These are phyloP conservation scores for Cyprinodon tularosa DNA, from an alignment of 2,113 vertebrate genomes.

Conservation along the genomic window DNA sequence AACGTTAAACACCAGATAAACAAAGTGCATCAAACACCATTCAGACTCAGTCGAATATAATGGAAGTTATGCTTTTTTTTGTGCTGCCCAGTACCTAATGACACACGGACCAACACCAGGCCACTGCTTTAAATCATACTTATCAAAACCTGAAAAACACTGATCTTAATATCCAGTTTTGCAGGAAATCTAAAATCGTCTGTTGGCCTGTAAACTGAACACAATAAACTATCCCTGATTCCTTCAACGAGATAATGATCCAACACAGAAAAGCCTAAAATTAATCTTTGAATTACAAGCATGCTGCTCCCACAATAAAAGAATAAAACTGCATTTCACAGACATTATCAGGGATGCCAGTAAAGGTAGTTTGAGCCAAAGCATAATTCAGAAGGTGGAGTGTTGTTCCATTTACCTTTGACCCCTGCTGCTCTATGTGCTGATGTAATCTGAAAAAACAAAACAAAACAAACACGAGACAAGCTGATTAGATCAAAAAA, in stretches of 20 bases:
- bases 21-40: too few species aligned
- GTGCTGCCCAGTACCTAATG: too few species aligned
- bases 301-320: neutral
- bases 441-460: constrained; percentile 83
- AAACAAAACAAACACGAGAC: constrained; percentile 13
- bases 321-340: neutral
- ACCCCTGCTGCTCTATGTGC: constrained; percentile 84
- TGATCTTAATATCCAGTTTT: neutral
- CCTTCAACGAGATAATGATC: neutral
- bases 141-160: neutral
- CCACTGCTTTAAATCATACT: neutral
- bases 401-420: constrained; percentile 83
- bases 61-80: too few species aligned
- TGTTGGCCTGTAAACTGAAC: neutral
- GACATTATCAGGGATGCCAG: neutral
- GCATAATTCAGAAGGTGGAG: neutral
- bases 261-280: neutral
- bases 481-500: neutral
- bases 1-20: too few species aligned
- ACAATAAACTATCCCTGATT: neutral
- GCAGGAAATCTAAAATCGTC: neutral
- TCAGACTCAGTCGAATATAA: too few species aligned
- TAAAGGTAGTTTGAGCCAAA: neutral
- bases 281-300: neutral
- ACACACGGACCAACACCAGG: too few species aligned